These are phyloP conservation scores for Leptopterna dolabrata DNA, from an alignment of 2,888 invertebrate species.

Conservation along the genomic window DNA sequence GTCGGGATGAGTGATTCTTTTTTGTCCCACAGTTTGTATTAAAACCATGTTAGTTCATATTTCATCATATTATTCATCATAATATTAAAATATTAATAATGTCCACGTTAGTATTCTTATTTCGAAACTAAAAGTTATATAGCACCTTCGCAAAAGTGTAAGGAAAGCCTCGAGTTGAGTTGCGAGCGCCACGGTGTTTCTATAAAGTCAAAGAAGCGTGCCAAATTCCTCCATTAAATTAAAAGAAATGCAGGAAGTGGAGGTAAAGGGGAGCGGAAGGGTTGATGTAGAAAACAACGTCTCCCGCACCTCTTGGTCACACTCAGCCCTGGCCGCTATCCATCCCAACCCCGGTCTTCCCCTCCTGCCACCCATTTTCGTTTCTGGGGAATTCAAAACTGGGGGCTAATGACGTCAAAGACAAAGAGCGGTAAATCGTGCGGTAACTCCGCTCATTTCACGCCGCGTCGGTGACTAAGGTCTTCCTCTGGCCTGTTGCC, in stretches of 20 bases:
- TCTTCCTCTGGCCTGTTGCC: constrained; percentile 34
- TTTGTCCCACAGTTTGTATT: no score
- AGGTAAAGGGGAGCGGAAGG: neutral
- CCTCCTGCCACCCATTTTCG: neutral
- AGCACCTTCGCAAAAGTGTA: no score
- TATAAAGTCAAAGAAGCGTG: neutral
- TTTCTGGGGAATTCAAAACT: constrained; percentile 28
- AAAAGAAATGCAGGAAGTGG: neutral
- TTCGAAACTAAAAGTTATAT: no score
- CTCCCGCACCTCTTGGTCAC: neutral
- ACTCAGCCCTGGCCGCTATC: neutral
- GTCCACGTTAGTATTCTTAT: no score
- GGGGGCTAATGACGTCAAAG: constrained; percentile 48
- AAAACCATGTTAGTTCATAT: no score
- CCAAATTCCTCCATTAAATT: constrained; percentile 6
- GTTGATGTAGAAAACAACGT: constrained; percentile 9
- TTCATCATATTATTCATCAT: no score
- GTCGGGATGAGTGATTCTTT: no score
- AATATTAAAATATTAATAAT: no score
- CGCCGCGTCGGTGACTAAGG: constrained; percentile 33
- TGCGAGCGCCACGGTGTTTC: constrained; percentile 9
- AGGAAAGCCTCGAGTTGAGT: no score
- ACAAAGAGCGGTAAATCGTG: constrained; percentile 54
- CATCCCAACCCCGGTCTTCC: neutral
- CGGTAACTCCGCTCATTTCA: constrained; percentile 52